A percentile compares a stretch with the other conserved stretches of the same genome.
These are phyloP conservation scores for Meganola albula DNA, from an alignment of 2,888 invertebrate genomes.

Conservation along the genomic window DNA sequence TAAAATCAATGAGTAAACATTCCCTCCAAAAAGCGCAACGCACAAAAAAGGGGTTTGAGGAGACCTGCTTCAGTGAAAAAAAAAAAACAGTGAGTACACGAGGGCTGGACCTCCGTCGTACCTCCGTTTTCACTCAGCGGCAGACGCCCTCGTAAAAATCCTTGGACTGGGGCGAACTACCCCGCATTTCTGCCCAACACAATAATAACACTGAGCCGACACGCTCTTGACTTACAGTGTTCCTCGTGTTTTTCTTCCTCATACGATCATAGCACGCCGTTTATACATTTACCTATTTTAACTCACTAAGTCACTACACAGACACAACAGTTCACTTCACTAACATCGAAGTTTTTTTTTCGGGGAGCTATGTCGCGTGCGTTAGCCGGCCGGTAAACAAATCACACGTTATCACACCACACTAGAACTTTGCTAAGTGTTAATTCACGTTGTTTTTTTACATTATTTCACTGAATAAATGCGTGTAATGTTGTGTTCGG, in stretches of 20 bases:
- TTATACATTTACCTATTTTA: slow-evolving; percentile 75
- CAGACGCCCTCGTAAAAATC: slow-evolving; percentile 60
- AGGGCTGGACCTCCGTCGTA: slow-evolving; percentile 73
- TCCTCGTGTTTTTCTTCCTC: slow-evolving; percentile 76
- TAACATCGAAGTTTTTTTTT: slow-evolving; percentile 67
- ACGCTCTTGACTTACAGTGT: slow-evolving; percentile 71
- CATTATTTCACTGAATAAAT: slow-evolving; percentile 74
- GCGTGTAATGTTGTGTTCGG: slow-evolving; percentile 57
- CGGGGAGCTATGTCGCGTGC: slow-evolving; percentile 77
- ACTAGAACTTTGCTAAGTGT: slow-evolving; percentile 73
- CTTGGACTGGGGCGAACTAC: slow-evolving; percentile 60
- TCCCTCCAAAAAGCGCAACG: slow-evolving; percentile 66
- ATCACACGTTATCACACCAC: slow-evolving; percentile 68
- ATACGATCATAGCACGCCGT: slow-evolving; percentile 77
- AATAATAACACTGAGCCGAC: slow-evolving; percentile 56
- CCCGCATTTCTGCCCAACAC: slow-evolving; percentile 65
- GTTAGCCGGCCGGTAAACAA: slow-evolving; percentile 81
- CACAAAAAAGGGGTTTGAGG: slow-evolving; percentile 67
- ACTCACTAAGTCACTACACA: slow-evolving; percentile 74
- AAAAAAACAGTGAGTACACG: slow-evolving; percentile 65
- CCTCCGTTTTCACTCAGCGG: slow-evolving; percentile 66
- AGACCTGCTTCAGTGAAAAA: slow-evolving; percentile 61
- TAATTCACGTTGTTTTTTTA: slow-evolving; percentile 78
- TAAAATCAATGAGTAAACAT: slow-evolving; percentile 55
- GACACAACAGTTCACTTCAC: slow-evolving; percentile 57